Evolutionary conservation across 2,113 vertebrate genomes (phyloP).

Genomic region (Serilophus lunatus): DNA sequence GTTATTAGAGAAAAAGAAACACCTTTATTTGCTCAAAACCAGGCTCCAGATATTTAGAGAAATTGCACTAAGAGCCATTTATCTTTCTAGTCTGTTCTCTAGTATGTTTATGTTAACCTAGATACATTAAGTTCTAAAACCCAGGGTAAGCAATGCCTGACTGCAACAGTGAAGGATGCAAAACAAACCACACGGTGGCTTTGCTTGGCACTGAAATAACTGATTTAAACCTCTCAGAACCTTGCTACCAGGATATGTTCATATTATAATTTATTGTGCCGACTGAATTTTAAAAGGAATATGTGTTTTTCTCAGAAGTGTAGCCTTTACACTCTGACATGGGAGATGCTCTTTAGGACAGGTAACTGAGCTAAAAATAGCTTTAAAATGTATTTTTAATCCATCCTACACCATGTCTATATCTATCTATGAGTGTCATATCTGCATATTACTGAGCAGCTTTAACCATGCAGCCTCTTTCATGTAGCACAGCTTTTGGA

Average conservation of each 20-base stretch:
- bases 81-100: neutral
- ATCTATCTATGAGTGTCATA: neutral
- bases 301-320: neutral
- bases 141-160: neutral
- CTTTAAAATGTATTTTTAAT: neutral
- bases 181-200: neutral
- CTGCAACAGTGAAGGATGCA: neutral
- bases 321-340: neutral
- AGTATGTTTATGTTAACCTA: neutral
- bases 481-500: neutral
- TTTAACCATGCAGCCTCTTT: neutral
- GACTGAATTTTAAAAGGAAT: neutral
- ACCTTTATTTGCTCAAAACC: neutral
- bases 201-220: neutral
- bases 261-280: neutral
- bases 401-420: neutral
- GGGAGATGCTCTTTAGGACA: neutral
- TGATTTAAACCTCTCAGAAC: neutral
- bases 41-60: neutral
- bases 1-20: neutral
- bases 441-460: neutral
- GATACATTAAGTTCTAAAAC: neutral
- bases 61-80: neutral
- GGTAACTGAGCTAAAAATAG: neutral
- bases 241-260: neutral